Evolutionary conservation across 2,888 invertebrate species (phyloP).

Genomic region (Plagodis dolabraria): DNA sequence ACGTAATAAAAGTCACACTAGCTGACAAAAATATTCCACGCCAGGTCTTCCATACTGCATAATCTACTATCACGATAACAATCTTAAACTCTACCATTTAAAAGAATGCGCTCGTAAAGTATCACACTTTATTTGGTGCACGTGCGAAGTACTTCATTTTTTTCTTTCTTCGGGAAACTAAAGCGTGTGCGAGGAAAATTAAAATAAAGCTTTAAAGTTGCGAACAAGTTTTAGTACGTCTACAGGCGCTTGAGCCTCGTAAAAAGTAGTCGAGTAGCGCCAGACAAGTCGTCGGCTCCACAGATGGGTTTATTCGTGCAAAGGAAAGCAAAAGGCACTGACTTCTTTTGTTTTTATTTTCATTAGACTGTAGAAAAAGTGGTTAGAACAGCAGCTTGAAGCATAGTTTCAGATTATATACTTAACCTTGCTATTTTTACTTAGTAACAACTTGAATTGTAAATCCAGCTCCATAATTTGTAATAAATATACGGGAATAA

Average conservation of each 20-base stretch:
- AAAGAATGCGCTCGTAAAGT: slow-evolving; percentile 53
- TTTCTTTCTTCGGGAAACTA: slow-evolving; percentile 59
- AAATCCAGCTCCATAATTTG: no score
- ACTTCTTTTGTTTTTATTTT: slow-evolving; percentile 56
- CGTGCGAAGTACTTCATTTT: slow-evolving; percentile 65
- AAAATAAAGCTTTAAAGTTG: slow-evolving; percentile 80
- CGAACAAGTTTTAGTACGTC: slow-evolving; percentile 74
- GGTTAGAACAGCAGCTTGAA: slow-evolving; percentile 10
- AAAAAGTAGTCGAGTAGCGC: slow-evolving; percentile 58
- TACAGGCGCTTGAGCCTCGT: slow-evolving; percentile 60
- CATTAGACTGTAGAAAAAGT: slow-evolving; percentile 47
- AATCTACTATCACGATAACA: slow-evolving; percentile 42
- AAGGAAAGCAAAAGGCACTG: slow-evolving; percentile 43
- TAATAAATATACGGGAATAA: no score
- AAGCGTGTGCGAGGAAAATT: slow-evolving; percentile 69
- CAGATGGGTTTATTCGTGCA: slow-evolving; percentile 66
- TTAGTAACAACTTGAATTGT: no score
- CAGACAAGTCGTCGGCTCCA: slow-evolving; percentile 66
- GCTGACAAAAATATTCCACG: slow-evolving; percentile 19
- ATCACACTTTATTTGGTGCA: slow-evolving; percentile 67
- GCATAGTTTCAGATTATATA: not conserved
- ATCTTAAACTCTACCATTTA: slow-evolving; percentile 46
- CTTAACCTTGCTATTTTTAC: no score
- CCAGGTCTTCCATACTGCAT: slow-evolving; percentile 16
- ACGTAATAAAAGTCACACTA: slow-evolving; percentile 12